Conservation (phyloP, 2,113 vertebrate genomes). For the Stictonetta naevosa region DNA sequence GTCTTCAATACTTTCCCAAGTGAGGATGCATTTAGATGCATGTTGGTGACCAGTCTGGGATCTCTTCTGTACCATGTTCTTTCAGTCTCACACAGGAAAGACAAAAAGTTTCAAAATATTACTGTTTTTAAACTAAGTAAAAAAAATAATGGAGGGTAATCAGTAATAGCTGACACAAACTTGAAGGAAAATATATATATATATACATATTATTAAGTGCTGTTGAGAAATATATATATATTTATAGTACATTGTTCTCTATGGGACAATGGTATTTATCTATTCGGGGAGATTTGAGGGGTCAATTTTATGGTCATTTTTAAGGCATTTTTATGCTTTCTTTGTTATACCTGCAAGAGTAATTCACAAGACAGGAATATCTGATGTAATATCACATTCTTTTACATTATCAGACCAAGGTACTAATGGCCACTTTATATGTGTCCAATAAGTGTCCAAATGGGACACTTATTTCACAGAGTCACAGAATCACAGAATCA, state of each 20-base stretch:
- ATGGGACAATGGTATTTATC: neutral
- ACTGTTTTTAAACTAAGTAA: neutral
- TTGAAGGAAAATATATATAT: fast-evolving
- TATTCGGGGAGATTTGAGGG: neutral
- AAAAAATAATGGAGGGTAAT: neutral
- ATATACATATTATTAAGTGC: neutral
- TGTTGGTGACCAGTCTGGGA: neutral
- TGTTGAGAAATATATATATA: neutral
- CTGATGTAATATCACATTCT: neutral
- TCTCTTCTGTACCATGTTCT: neutral
- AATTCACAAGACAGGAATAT: neutral
- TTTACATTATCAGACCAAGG: neutral
- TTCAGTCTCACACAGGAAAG: neutral
- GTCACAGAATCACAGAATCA: too few relatives aligned
- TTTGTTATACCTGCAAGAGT: neutral
- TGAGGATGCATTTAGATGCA: neutral
- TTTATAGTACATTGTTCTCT: neutral
- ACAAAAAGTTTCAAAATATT: neutral
- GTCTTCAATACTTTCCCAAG: neutral
- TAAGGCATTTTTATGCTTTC: neutral
- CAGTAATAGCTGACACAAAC: neutral
- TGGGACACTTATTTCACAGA: too few relatives aligned
- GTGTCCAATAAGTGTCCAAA: too few relatives aligned
- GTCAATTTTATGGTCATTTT: neutral
- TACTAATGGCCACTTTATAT: too few relatives aligned